phyloP scores from a whole-genome alignment of 2,113 vertebrate species.

The Ceyx melanurus region DNA sequence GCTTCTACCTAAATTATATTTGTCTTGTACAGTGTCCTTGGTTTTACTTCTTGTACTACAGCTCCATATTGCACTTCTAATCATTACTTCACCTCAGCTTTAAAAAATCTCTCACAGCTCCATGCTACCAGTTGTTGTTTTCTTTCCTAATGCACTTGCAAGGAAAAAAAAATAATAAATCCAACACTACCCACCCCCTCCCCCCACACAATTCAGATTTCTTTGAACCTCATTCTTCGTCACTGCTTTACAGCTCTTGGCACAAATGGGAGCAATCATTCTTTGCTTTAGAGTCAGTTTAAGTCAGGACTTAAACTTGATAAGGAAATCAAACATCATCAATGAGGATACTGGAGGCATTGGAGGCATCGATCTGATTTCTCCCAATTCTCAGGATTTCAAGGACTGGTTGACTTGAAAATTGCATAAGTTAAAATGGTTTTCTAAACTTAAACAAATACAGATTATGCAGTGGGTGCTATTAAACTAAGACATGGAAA shows the following conservation, averaged over 20 bases:
- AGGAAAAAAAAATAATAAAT: neutral
- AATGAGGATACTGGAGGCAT: neutral
- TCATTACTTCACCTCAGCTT: conserved; percentile 62
- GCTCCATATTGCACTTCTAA: conserved; percentile 65
- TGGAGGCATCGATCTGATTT: neutral
- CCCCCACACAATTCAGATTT: neutral
- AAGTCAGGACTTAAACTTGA: neutral
- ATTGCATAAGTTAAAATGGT: neutral
- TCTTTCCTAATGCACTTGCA: conserved; percentile 66
- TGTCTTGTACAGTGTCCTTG: conserved; percentile 8
- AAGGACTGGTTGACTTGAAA: neutral
- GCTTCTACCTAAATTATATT: conserved; percentile 44
- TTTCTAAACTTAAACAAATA: neutral
- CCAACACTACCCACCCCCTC: neutral
- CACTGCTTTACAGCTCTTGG: conserved; percentile 42
- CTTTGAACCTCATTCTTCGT: conserved; percentile 40
- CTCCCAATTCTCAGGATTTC: neutral
- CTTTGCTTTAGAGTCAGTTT: neutral
- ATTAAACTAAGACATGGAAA: neutral
- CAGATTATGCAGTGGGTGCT: neutral
- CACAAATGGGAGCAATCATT: conserved; percentile 17
- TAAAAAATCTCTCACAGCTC: conserved; percentile 63
- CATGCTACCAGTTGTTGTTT: conserved; percentile 74
- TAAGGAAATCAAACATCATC: neutral
- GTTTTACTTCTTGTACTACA: conserved; percentile 38